phyloP scores from a whole-genome alignment of 37 sponge, comb jelly and placozoan genomes.

The Eunapius fragilis region DNA sequence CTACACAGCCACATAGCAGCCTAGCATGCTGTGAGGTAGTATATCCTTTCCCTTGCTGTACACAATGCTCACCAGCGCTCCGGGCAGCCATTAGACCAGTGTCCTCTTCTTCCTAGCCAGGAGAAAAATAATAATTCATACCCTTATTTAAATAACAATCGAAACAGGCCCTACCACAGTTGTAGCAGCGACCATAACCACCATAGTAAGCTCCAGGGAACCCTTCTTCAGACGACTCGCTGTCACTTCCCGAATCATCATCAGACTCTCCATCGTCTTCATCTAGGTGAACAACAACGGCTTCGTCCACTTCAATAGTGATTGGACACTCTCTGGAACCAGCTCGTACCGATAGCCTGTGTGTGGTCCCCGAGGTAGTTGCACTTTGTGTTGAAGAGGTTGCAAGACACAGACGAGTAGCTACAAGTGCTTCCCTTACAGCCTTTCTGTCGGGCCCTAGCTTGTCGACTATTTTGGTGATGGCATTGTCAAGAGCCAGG shows the following conservation, averaged over 20 bases:
- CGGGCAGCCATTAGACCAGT: conserved; percentile 50
- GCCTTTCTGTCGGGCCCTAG: conserved; percentile 9
- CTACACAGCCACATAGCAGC: too few species aligned
- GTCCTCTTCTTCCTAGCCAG: conserved; percentile 25
- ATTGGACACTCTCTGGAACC: too few species aligned
- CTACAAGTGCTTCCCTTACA: conserved; percentile 12
- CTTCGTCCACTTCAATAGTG: too few species aligned
- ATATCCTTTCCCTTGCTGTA: neutral
- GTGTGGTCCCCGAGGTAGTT: too few species aligned
- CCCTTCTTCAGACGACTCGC: neutral
- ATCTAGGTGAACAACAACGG: neutral
- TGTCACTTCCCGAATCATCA: neutral
- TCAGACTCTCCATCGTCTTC: neutral
- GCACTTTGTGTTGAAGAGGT: too few species aligned
- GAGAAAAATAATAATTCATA: too few species aligned
- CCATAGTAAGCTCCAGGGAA: conserved; percentile 22
- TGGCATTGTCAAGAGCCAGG: conserved; percentile 59
- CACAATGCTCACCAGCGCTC: neutral
- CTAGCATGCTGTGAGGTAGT: neutral
- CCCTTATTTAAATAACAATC: neutral
- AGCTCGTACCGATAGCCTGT: too few species aligned
- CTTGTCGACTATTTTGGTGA: conserved; percentile 46
- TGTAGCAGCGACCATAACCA: conserved; percentile 46
- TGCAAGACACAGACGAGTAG: neutral
- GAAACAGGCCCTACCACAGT: conserved; percentile 27